Conservation (phyloP, 2,113 vertebrate species). For the Anarhynchus alexandrinus region DNA sequence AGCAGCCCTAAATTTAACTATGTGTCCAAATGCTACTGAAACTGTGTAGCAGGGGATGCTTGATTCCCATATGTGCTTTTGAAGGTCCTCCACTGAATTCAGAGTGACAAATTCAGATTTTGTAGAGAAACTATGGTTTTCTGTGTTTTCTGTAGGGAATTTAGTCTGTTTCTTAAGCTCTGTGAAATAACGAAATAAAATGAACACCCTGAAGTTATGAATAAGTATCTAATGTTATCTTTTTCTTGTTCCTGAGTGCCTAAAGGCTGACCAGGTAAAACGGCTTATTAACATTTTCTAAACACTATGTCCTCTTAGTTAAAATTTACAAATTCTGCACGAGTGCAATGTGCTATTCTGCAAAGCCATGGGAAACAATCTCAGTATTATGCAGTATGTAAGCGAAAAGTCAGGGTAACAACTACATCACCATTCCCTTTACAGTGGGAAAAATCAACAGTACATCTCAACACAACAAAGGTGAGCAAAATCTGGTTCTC, state of each 20-base stretch:
- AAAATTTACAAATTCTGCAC: not conserved
- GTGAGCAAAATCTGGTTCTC: not conserved
- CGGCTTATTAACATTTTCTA: not conserved
- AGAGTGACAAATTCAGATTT: not conserved
- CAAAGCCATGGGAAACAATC: not conserved
- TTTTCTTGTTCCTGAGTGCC: not conserved
- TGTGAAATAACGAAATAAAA: not conserved
- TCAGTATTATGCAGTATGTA: not conserved
- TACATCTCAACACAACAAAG: not conserved
- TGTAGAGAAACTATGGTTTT: not conserved
- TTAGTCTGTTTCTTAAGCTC: not conserved
- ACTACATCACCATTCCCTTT: not conserved
- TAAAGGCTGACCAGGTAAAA: not conserved
- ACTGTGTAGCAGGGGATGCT: not conserved
- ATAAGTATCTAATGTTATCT: not conserved
- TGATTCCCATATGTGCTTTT: not conserved
- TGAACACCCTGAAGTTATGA: not conserved
- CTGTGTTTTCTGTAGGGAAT: not conserved
- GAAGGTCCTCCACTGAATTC: not conserved
- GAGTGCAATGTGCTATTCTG: not conserved
- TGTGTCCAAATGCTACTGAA: not conserved
- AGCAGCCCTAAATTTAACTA: not conserved
- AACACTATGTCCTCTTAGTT: not conserved
- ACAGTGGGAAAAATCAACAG: not conserved
- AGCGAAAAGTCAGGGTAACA: not conserved